phyloP scores from a whole-genome alignment of 2,797 vertebrate genomes.

The Sparidentex hasta region DNA sequence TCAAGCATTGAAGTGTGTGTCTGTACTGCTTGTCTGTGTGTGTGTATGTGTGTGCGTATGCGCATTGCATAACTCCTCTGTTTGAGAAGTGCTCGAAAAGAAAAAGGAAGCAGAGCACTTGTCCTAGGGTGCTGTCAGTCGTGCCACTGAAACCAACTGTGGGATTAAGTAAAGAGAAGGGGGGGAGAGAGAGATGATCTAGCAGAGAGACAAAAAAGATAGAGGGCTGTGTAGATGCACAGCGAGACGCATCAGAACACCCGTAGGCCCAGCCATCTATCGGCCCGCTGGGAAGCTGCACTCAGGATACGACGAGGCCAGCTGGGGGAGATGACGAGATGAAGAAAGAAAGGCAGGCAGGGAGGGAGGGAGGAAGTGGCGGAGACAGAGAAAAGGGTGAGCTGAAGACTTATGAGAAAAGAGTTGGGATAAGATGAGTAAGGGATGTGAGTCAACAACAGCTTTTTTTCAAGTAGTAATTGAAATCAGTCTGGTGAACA shows the following conservation, averaged over 20 bases:
- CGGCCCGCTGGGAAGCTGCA: constrained; percentile 59
- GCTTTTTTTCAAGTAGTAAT: not conserved
- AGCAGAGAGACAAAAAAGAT: constrained; percentile 24
- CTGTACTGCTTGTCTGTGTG: not conserved
- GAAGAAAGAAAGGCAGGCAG: constrained; percentile 38
- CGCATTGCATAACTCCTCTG: constrained; percentile 53
- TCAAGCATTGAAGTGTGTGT: constrained; percentile 42
- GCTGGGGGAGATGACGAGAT: constrained; percentile 31
- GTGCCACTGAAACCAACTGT: constrained; percentile 57
- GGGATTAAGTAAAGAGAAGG: constrained; percentile 50
- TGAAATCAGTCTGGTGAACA: not conserved
- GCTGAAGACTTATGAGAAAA: constrained; percentile 18
- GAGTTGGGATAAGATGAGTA: constrained; percentile 12
- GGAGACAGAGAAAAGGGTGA: constrained; percentile 23
- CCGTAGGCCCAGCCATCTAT: constrained; percentile 35
- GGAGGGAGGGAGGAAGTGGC: constrained; percentile 37
- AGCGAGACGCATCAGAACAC: constrained; percentile 44
- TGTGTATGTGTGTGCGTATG: constrained; percentile 18
- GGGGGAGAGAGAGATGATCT: constrained; percentile 25
- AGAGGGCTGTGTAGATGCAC: constrained; percentile 40
- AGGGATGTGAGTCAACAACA: not conserved
- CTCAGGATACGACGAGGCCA: constrained; percentile 57
- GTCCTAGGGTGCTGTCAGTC: constrained; percentile 60
- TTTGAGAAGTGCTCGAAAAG: constrained; percentile 57
- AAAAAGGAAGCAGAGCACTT: constrained; percentile 55